Evolutionary conservation across 2,797 vertebrate species (phyloP), one percentile per base, ranked within the genome.

Genomic region (Falco peregrinus): DNA sequence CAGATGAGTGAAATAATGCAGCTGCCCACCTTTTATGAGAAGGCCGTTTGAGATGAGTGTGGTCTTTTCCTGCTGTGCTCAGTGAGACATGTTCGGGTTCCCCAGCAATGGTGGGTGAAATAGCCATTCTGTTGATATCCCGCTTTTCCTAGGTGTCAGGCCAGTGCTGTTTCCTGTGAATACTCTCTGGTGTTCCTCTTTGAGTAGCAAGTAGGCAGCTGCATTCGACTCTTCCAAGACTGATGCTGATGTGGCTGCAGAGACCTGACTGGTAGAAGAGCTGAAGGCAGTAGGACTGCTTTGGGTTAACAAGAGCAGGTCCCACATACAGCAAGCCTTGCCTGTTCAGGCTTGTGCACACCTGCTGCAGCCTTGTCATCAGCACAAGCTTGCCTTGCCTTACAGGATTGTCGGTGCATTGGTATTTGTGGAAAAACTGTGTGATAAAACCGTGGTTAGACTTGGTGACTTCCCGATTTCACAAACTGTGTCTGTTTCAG

Each of bases 311-410:
- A 78, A 61, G 24, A 78, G 31, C 59, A n/a, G 67, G 47, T 81
- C 21, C 28, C 67, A 5, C 4, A 5, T 5, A 48, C 11, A 43
- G 22, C 33, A 65, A 54, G 33, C 29, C 22, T 84, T 64, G 15
- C 74, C 26, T 50, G 4, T 57, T 59, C 28, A 22, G 33, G 48
- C 26, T 39, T 25, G 5, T 0, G 0, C 37, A 28, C 77, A 45
- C 45, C 39, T 74, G 1, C 69, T 61, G n/a, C 35, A 67, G 31
- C n/a, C 25, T 21, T 57, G 39, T 74, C 24, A 26, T 22, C 14
- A 64, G 59, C 2, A 3, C 31, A 53, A 33, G 11, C 43, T 84
- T 82, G 59, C 31, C 59, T 54, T 35, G 11, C 26, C 37, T 84
- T 8, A 0, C 8, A 54, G 31, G 47, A 28, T n/a, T 80, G 56